phyloP scores from a whole-genome alignment of 2,113 vertebrate species.

The Acanthisitta chloris region DNA sequence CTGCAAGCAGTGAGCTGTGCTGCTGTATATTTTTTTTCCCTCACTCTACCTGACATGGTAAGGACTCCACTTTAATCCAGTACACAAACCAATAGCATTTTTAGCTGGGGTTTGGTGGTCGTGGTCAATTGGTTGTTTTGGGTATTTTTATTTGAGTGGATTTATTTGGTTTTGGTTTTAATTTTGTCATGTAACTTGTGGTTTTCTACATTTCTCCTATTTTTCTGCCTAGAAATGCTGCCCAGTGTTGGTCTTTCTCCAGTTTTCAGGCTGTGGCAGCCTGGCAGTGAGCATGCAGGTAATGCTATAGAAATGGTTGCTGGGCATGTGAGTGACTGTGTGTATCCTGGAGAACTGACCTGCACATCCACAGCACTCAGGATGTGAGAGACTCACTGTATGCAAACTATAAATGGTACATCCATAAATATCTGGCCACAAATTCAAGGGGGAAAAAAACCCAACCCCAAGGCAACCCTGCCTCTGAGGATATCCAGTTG shows the following conservation, averaged over 20 bases:
- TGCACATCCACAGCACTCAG: not conserved
- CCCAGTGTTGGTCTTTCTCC: fast-evolving
- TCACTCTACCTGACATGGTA: not conserved
- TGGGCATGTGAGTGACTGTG: not conserved
- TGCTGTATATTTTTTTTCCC: not conserved
- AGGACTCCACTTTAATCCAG: not conserved
- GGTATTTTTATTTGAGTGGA: not conserved
- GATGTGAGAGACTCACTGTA: not conserved
- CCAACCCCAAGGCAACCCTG: not conserved
- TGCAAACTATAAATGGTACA: not conserved
- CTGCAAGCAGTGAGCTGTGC: not conserved
- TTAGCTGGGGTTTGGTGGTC: not conserved
- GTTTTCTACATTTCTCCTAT: not conserved
- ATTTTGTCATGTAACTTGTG: not conserved
- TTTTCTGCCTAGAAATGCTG: not conserved
- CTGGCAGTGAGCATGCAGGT: not conserved
- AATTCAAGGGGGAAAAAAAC: not conserved
- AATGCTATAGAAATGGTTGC: not conserved
- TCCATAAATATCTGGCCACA: not conserved
- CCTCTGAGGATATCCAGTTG: not conserved
- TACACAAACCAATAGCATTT: not conserved
- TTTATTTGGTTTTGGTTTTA: not conserved
- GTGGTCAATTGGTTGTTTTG: fast-evolving
- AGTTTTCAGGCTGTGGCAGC: not conserved
- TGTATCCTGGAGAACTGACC: not conserved